Percentiles rank a stretch among this genome's conserved stretches.
Conservation (phyloP, 2,113 vertebrate genomes). For the Oreocharis arfaki region DNA sequence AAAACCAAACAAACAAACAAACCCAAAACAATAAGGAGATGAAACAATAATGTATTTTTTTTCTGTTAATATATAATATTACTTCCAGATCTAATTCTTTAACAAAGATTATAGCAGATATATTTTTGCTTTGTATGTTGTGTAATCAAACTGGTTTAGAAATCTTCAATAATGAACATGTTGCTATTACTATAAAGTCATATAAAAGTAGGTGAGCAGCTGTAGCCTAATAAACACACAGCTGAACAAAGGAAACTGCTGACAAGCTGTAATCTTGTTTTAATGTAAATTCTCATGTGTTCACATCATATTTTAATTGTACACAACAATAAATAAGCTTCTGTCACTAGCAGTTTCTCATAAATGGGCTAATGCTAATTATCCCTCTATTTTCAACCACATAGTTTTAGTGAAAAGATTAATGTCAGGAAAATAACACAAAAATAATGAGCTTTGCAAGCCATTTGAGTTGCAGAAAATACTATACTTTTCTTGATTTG, state of each 20-base stretch:
- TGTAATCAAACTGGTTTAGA: constrained; percentile 34
- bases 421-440: neutral
- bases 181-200: constrained; percentile 41
- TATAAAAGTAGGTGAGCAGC: constrained; percentile 46
- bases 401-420: neutral
- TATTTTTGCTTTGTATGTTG: neutral
- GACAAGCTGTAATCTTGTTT: constrained; percentile 34
- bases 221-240: constrained; percentile 45
- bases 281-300: constrained; percentile 49
- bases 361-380: constrained; percentile 51
- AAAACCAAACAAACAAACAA: neutral
- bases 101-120: neutral
- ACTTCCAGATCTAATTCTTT: neutral
- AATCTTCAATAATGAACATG: constrained; percentile 17
- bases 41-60: neutral
- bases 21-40: neutral
- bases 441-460: neutral
- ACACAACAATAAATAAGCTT: constrained; percentile 18
- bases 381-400: constrained; percentile 19
- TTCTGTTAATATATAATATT: neutral
- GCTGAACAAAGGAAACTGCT: constrained; percentile 35
- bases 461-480: neutral
- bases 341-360: constrained; percentile 33
- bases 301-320: constrained; percentile 3
- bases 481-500: neutral